A percentile compares a stretch with the other conserved stretches of the same genome.
phyloP scores from a whole-genome alignment of 2,113 vertebrate species.

The Podilymbus podiceps region DNA sequence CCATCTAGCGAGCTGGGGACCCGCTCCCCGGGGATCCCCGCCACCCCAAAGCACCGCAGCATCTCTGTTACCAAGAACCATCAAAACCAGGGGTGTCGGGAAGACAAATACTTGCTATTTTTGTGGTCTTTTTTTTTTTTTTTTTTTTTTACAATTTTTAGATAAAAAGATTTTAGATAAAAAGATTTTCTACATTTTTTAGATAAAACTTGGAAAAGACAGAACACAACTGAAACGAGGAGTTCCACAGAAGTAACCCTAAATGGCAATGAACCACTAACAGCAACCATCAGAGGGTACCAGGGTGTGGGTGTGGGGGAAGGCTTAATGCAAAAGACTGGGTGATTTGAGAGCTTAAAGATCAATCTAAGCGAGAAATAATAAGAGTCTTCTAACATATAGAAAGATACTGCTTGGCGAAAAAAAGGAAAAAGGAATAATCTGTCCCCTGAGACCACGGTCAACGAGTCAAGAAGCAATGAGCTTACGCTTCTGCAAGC shows the following conservation, averaged over 20 bases:
- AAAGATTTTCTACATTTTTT: too few species aligned
- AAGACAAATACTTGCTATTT: background rate
- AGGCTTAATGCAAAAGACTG: background rate
- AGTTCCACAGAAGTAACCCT: background rate
- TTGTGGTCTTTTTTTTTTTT: background rate
- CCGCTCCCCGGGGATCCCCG: background rate
- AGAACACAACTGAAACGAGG: background rate
- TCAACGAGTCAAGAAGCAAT: background rate
- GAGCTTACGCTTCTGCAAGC: background rate
- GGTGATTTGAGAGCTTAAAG: background rate
- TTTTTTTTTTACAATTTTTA: background rate
- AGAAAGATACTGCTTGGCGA: background rate
- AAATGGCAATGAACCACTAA: background rate
- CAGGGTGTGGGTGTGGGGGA: background rate
- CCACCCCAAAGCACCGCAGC: accelerated
- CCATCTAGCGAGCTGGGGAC: constrained; percentile 55
- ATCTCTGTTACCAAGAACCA: background rate
- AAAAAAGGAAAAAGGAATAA: background rate
- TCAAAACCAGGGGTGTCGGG: accelerated
- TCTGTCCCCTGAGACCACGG: background rate
- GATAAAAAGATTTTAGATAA: too few species aligned
- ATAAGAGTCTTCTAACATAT: background rate
- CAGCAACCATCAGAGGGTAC: background rate
- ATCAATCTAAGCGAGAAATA: background rate
- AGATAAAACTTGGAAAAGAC: background rate